Percentiles rank a stretch among this genome's conserved stretches.
Evolutionary conservation across 1,140 invertebrate species (phyloP).

Genomic region (Drosophila sproati): DNA sequence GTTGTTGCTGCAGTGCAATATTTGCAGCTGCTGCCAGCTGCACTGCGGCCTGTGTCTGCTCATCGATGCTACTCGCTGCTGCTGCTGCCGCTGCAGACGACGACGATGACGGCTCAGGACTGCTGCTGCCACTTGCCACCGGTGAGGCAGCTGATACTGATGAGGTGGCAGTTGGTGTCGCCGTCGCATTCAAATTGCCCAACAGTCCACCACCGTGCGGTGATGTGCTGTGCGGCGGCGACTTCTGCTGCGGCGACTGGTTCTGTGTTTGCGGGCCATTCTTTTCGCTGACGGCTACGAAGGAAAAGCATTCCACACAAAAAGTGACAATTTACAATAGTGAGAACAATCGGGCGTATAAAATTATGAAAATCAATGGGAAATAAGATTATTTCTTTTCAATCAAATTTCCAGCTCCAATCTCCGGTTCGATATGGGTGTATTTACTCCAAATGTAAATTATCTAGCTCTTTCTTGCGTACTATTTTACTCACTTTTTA

Average conservation of each 20-base stretch:
- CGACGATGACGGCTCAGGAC: conserved; percentile 40
- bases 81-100: background rate
- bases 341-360: no score
- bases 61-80: conserved; percentile 44
- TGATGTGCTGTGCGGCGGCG: conserved; percentile 72
- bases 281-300: conserved; percentile 76
- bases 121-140: conserved; percentile 64
- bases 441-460: no score
- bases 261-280: conserved; percentile 76
- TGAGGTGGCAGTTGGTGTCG: conserved; percentile 70
- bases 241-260: conserved; percentile 64
- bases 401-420: no score
- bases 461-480: background rate
- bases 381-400: no score
- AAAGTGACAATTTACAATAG: no score
- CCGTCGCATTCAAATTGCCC: conserved; percentile 72
- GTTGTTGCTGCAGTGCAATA: conserved; percentile 71
- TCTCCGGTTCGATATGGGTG: background rate
- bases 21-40: conserved; percentile 73
- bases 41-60: conserved; percentile 70
- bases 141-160: conserved; percentile 55
- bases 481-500: conserved; percentile 83
- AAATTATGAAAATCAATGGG: no score
- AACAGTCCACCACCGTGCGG: conserved; percentile 63
- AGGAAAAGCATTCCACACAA: no score